Percentiles rank a stretch among this genome's conserved stretches.
These are phyloP conservation scores for Cryptus viduatorius DNA, from an alignment of 2,888 invertebrate genomes.

Conservation along the genomic window DNA sequence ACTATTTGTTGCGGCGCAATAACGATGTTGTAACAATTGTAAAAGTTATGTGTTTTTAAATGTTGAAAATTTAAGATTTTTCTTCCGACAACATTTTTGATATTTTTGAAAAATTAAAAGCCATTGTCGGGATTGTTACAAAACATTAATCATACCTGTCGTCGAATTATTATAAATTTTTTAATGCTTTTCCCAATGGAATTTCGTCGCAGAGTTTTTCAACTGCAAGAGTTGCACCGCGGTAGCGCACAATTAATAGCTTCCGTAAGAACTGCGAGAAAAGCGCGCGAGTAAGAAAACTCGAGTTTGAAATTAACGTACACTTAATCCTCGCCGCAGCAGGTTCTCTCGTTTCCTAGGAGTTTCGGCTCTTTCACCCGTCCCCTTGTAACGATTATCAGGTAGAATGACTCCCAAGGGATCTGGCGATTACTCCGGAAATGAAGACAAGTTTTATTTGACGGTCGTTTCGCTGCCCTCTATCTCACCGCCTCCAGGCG, in stretches of 20 bases:
- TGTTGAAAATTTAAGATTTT: too few species aligned
- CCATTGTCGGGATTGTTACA: too few species aligned
- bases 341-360: not conserved
- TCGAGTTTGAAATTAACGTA: slow-evolving; percentile 26
- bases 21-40: too few species aligned
- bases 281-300: slow-evolving; percentile 17
- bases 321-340: slow-evolving; percentile 5
- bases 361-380: slow-evolving; percentile 11
- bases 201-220: too few species aligned
- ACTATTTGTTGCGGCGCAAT: too few species aligned
- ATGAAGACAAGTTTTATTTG: slow-evolving; percentile 53
- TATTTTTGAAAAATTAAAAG: too few species aligned
- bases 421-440: slow-evolving; percentile 44
- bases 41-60: too few species aligned
- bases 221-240: slow-evolving; percentile 29
- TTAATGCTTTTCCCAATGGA: too few species aligned
- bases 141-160: too few species aligned
- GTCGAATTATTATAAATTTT: too few species aligned
- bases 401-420: slow-evolving; percentile 41
- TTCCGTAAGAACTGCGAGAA: slow-evolving; percentile 19
- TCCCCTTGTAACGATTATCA: slow-evolving; percentile 26
- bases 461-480: slow-evolving; percentile 1
- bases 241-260: slow-evolving; percentile 37
- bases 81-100: too few species aligned
- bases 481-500: slow-evolving; percentile 4